Evolutionary conservation across 2,888 invertebrate genomes (phyloP).

Genomic region (Temnothorax unifasciatus): DNA sequence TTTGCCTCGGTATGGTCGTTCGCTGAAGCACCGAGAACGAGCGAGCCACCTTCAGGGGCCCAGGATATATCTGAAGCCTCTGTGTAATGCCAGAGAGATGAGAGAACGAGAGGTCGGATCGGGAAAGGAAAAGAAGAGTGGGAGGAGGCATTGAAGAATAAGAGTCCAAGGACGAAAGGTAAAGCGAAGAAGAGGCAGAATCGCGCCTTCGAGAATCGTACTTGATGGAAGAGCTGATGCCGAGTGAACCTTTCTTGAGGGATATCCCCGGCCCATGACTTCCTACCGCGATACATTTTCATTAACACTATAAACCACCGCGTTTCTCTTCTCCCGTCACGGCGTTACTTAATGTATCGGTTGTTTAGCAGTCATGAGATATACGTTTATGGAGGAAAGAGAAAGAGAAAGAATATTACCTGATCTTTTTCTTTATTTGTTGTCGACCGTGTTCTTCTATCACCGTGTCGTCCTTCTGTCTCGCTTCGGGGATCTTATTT

Average conservation of each 20-base stretch:
- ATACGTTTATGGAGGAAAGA: not conserved
- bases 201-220: conserved; percentile 56
- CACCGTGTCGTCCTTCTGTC: not conserved
- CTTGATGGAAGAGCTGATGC: conserved; percentile 65
- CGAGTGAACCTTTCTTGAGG: conserved; percentile 66
- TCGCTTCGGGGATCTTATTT: conserved; percentile 46
- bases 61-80: conserved; percentile 73
- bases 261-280: conserved; percentile 72
- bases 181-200: conserved; percentile 49
- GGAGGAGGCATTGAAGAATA: conserved; percentile 50
- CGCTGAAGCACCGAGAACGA: conserved; percentile 67
- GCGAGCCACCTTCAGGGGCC: conserved; percentile 70
- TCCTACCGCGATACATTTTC: conserved; percentile 79
- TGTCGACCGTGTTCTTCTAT: not conserved
- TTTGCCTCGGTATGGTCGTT: conserved; percentile 77
- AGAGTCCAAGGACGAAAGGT: conserved; percentile 46
- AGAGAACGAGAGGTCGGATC: conserved; percentile 43
- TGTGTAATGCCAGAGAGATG: conserved; percentile 73
- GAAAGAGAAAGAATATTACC: conserved; percentile 25
- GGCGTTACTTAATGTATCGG: conserved; percentile 11
- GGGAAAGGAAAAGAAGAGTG: conserved; percentile 14
- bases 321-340: not conserved
- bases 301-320: conserved; percentile 74
- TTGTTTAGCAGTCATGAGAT: conserved; percentile 58
- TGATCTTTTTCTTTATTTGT: conserved; percentile 13